Percentiles rank a stretch among this genome's conserved stretches.
Conservation (phyloP, 2,888 invertebrate species). For the Thera obeliscata region DNA sequence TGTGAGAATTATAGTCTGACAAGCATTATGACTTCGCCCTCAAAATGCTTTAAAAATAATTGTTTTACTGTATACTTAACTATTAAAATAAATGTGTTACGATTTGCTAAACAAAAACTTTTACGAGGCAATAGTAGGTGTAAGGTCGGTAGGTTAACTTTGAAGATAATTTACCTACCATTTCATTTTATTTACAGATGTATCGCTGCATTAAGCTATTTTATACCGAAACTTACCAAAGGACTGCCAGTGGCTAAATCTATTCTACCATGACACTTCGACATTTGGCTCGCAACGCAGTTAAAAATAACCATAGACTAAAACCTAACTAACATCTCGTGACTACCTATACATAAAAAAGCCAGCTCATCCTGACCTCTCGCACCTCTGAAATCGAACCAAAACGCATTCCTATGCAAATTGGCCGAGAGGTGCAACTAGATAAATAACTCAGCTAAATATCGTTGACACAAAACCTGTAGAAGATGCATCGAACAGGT, state of each 20-base stretch:
- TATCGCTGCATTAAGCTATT: background rate
- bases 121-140: too few species aligned
- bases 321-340: slow-evolving; percentile 57
- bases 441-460: slow-evolving; percentile 33
- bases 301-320: slow-evolving; percentile 67
- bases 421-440: slow-evolving; percentile 32
- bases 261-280: slow-evolving; percentile 59
- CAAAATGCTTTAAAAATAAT: background rate
- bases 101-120: too few species aligned
- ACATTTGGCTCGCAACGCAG: slow-evolving; percentile 56
- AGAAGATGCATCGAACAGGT: slow-evolving; percentile 11
- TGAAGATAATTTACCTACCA: too few species aligned
- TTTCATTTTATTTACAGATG: too few species aligned
- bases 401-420: slow-evolving; percentile 47
- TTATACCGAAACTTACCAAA: slow-evolving; percentile 12
- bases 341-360: slow-evolving; percentile 49
- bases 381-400: slow-evolving; percentile 31
- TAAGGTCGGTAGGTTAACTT: background rate
- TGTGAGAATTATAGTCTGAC: background rate
- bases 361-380: slow-evolving; percentile 39
- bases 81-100: too few species aligned
- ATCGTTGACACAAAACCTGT: slow-evolving; percentile 7
- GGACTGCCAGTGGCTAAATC: slow-evolving; percentile 17
- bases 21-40: background rate
- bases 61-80: too few species aligned